These are phyloP conservation scores for Sarcophaga subvicina DNA, from an alignment of 2,888 invertebrate species.

Conservation along the genomic window DNA sequence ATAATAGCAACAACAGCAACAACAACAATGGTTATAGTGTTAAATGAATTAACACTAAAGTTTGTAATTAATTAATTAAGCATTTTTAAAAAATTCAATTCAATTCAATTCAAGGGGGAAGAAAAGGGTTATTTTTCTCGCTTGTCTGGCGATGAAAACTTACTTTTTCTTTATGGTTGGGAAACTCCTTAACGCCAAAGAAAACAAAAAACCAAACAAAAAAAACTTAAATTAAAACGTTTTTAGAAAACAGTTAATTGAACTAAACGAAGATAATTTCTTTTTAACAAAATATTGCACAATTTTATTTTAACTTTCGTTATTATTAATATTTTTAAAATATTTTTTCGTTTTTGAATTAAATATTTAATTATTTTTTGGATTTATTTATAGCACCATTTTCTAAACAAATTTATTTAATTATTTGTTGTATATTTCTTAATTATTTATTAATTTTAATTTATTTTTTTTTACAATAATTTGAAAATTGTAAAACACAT, in stretches of 20 bases:
- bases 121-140: neutral
- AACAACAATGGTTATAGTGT: neutral
- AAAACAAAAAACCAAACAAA: neutral
- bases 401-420: neutral
- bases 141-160: conserved; percentile 28
- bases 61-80: conserved; percentile 36
- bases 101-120: neutral
- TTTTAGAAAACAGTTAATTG: conserved; percentile 12
- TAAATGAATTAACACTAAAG: conserved; percentile 21
- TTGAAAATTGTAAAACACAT: neutral
- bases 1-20: conserved; percentile 37
- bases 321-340: neutral
- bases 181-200: conserved; percentile 40
- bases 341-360: conserved; percentile 20
- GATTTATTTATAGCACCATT: conserved; percentile 56
- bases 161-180: conserved; percentile 55
- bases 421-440: no score
- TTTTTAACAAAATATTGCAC: conserved; percentile 61
- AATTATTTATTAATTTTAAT: conserved; percentile 2
- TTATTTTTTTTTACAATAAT: neutral
- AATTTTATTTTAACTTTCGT: conserved; percentile 32
- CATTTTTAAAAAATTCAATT: neutral
- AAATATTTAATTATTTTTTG: conserved; percentile 26
- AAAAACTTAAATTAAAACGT: no score
- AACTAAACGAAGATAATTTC: conserved; percentile 20